Base-by-base conservation (phyloP, 2,888 invertebrate species). In the Xanthorhoe designata region DNA sequence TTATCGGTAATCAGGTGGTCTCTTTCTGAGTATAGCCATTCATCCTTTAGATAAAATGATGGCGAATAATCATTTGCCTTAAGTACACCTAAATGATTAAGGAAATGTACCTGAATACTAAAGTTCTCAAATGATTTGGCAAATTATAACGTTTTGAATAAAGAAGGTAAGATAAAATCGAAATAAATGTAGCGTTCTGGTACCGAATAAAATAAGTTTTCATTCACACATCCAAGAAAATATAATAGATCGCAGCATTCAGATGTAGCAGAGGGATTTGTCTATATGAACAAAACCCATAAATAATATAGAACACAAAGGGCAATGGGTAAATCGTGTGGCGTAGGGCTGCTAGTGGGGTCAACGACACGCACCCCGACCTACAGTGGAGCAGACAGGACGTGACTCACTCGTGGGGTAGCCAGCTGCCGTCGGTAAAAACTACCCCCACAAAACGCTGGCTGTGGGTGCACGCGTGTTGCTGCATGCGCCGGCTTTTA, bases 341-440 rank as follows among this genome's bases (percentile, higher is more conserved):
- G 87, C 83, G 86, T 82, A 84, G 91, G 92, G 92, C 90, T 89
- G 88, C 81, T 85, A 87, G 89, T 84, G 89, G 89, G 92, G 91
- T 93, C 92, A 91, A 86, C 81, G 92, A 92, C 92, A 89, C 90
- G 85, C 91, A 92, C 92, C 92, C 92, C 89, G 91, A 81, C 83
- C 84, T 84, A 82, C 86, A 86, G 87, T 87, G 85, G 87, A 87
- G 89, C 87, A 84, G 84, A 89, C 90, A 92, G 91, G 91, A 92
- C 91, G 90, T 92, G 92, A 92, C 81, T 91, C 92, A 91, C 88
- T 86, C 82, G 81, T 86, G 89, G 92, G 91, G 91, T 87, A 86
- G 89, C 90, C 92, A 93, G 92, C 92, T 93, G 92, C 89, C 89
- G 84, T 82, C 81, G 83, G 83, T 86, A 90, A 91, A 92, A 91